phyloP scores from a whole-genome alignment of 2,797 vertebrate species.

The Spondyliosoma cantharus region DNA sequence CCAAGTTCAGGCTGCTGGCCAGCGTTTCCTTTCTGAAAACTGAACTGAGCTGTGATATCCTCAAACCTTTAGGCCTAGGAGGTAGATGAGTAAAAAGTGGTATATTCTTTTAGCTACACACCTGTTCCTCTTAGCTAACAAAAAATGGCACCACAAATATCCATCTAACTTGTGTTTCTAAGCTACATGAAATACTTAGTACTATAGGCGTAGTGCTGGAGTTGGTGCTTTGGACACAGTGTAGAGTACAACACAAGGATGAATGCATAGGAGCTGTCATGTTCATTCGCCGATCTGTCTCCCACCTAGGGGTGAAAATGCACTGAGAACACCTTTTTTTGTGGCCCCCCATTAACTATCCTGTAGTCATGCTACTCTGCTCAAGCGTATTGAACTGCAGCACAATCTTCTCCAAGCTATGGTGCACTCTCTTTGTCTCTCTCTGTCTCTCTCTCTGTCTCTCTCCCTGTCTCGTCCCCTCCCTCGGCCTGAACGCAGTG shows the following conservation, averaged over 20 bases:
- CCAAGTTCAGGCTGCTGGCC: constrained; percentile 8
- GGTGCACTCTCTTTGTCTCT: constrained; percentile 26
- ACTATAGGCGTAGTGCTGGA: neutral
- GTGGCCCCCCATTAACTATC: constrained; percentile 67
- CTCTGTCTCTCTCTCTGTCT: constrained; percentile 15
- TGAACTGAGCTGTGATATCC: neutral
- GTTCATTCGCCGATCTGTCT: constrained; percentile 51
- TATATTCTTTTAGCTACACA: neutral
- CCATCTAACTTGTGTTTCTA: neutral
- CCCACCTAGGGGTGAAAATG: constrained; percentile 44
- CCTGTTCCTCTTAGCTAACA: neutral
- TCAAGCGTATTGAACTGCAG: constrained; percentile 72
- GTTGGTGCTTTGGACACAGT: neutral
- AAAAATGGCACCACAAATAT: neutral
- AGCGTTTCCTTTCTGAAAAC: neutral
- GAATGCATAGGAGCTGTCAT: constrained; percentile 31
- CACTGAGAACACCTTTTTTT: constrained; percentile 52
- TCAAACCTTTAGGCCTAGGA: neutral
- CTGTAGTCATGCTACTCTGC: constrained; percentile 72
- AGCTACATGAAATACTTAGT: neutral
- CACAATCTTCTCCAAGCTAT: constrained; percentile 63
- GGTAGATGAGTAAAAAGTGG: neutral
- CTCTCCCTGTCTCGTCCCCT: constrained; percentile 33
- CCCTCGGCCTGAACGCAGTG: constrained; percentile 65
- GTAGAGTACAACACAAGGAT: constrained; percentile 2